Evolutionary conservation across 1,140 invertebrate species (phyloP).

Genomic region (Drosophila burlai): DNA sequence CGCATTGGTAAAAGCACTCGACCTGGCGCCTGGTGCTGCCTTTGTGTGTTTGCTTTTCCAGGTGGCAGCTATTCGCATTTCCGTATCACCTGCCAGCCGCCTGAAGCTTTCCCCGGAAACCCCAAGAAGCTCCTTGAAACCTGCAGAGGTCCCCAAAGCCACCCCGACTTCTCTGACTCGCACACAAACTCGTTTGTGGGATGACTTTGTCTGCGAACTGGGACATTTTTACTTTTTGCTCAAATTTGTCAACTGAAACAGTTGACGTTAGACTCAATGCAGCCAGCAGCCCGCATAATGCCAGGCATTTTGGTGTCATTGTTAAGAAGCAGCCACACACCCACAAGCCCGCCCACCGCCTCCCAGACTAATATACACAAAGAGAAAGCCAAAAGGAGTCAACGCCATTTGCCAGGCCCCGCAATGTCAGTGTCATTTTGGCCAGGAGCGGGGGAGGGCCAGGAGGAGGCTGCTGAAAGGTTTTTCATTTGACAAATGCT

Average conservation of each 20-base stretch:
- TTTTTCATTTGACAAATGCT: slow-evolving; percentile 68
- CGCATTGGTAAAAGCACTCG: slow-evolving; percentile 58
- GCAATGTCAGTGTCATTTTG: slow-evolving; percentile 51
- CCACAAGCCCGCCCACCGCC: background rate
- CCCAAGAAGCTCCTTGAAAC: background rate
- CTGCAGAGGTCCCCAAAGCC: background rate
- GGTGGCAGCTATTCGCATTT: slow-evolving; percentile 43
- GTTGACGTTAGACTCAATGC: slow-evolving; percentile 69
- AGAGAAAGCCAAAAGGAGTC: slow-evolving; percentile 55
- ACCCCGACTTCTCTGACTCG: background rate
- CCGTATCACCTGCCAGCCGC: slow-evolving; percentile 31
- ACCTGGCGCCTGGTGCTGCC: slow-evolving; percentile 21
- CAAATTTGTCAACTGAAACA: slow-evolving; percentile 74
- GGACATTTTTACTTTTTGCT: slow-evolving; percentile 62
- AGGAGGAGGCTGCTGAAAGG: slow-evolving; percentile 40
- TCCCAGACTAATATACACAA: slow-evolving; percentile 34
- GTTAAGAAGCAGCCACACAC: slow-evolving; percentile 47
- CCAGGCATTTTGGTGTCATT: slow-evolving; percentile 61
- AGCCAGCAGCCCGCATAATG: slow-evolving; percentile 61
- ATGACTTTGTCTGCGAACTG: slow-evolving; percentile 37
- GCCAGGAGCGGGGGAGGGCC: background rate
- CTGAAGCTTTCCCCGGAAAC: background rate
- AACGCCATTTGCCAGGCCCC: slow-evolving; percentile 52
- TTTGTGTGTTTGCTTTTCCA: slow-evolving; percentile 57
- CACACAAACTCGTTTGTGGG: slow-evolving; percentile 31